Evolutionary conservation across 2,888 invertebrate genomes (phyloP), one percentile per base, ranked within the genome.

Genomic region (Elgonia sp.): DNA sequence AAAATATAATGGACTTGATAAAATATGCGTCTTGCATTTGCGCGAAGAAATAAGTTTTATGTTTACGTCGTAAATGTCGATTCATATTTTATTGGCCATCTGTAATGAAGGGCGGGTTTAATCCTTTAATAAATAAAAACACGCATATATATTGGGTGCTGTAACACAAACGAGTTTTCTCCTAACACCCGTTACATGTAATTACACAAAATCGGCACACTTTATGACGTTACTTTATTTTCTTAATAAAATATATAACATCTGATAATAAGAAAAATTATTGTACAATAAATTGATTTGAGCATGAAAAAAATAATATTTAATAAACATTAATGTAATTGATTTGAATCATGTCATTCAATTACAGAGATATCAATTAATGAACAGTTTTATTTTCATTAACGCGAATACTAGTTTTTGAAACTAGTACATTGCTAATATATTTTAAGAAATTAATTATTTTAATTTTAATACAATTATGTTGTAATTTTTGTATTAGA

Each of bases 111-210:
- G 67, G 69, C 62, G 81, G 69, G 57, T 29, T 84, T 77, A 72
- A 86, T 82, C 72, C 67, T 82, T 53, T 53, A 77, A 86, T 82
- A 82, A 82, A 83, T 80, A 86, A 85, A 80, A 62, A 37, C 75
- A 67, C 65, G 81, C 63, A 62, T 21, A 60, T 70, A 69, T 21
- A 60, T 50, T 37, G 21, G 75, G 18, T 81, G 85, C 37, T 29
- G 84, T 75, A 85, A 80, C 53, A 37, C 20, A 42, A 84, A 87
- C 87, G 73, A 69, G 87, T 87, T 87, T 77, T 62, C 69, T 60
- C 29, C 63, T 29, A 57, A 82, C 82, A 82, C 76, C 40, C 75
- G 40, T 76, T 76, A 79, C 62, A 46, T 29, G 80, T 63, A 76
- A 86, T 86, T 81, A 76, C 81, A 57, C 76, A 46, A 70, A 86